These are phyloP conservation scores for Tragelaphus scriptus DNA, from an alignment of 2,113 vertebrate genomes.

Conservation along the genomic window DNA sequence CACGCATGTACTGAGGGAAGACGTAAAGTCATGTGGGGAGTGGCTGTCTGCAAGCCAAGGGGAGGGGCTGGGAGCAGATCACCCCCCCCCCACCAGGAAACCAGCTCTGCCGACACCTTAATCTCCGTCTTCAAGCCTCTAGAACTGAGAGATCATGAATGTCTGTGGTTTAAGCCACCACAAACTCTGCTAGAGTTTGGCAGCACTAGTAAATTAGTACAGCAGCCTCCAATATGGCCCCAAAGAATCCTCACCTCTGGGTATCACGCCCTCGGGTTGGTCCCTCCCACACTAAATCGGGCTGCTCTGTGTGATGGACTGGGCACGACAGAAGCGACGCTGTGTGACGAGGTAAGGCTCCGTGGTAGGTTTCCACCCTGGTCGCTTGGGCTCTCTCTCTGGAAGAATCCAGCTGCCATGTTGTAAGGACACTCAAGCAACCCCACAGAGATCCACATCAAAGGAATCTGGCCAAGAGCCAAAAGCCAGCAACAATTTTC, in stretches of 20 bases:
- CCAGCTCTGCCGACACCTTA: not conserved
- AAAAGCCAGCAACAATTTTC: not conserved
- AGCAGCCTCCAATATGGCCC: not conserved
- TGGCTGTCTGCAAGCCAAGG: not conserved
- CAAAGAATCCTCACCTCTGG: fast-evolving
- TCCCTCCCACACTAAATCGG: not conserved
- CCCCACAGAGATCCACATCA: not conserved
- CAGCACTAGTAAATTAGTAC: no score
- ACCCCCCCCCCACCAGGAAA: not conserved
- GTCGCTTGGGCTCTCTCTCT: not conserved
- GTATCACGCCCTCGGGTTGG: fast-evolving
- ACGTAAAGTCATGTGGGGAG: not conserved
- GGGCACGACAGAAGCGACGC: not conserved
- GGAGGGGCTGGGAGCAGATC: not conserved
- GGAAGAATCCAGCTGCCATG: not conserved
- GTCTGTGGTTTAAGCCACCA: not conserved
- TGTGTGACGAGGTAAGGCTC: no score
- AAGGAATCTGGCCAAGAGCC: not conserved
- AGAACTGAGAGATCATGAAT: fast-evolving
- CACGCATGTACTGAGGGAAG: not conserved
- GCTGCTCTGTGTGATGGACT: not conserved
- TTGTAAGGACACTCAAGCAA: not conserved
- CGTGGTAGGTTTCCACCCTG: not conserved
- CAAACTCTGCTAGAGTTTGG: not conserved
- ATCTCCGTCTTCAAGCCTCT: not conserved